Percentiles rank a stretch among this genome's conserved stretches.
These are phyloP conservation scores for Buathra laborator DNA, from an alignment of 2,888 invertebrate genomes.

Conservation along the genomic window DNA sequence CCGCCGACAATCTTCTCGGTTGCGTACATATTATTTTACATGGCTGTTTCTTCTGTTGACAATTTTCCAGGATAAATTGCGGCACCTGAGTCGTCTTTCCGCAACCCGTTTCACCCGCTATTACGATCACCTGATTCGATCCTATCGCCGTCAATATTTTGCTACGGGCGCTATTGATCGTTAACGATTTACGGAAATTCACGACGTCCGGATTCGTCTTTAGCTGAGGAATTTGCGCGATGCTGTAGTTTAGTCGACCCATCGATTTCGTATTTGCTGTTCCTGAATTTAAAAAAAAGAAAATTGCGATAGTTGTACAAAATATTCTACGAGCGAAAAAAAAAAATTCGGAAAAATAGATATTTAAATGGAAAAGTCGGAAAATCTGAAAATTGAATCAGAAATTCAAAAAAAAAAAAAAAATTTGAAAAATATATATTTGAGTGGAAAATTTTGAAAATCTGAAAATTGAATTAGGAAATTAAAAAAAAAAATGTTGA, in stretches of 20 bases:
- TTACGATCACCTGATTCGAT: constrained; percentile 88
- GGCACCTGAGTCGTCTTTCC: constrained; percentile 99
- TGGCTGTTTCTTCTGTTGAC: constrained; percentile 87
- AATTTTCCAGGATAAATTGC: constrained; percentile 95
- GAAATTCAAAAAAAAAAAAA: too few relatives aligned
- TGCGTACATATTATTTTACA: constrained; percentile 97
- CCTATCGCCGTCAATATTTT: constrained; percentile 88
- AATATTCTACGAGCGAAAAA: neutral
- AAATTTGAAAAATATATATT: too few relatives aligned
- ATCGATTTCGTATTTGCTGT: constrained; percentile 86
- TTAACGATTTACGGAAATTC: constrained; percentile 89
- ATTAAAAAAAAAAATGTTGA: too few relatives aligned
- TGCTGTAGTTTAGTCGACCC: constrained; percentile 89
- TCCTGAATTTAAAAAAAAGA: constrained; percentile 74
- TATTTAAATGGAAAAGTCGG: too few relatives aligned
- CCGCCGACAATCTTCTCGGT: constrained; percentile 96
- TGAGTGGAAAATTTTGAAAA: too few relatives aligned
- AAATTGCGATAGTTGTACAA: neutral
- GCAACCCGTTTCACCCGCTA: constrained; percentile 95
- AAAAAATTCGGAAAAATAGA: too few relatives aligned
- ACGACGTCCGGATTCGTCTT: constrained; percentile 87
- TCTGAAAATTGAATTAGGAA: too few relatives aligned
- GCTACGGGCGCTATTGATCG: constrained; percentile 89
- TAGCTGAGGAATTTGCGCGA: constrained; percentile 88
- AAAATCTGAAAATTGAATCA: too few relatives aligned